Percentiles rank a stretch among this genome's conserved stretches.
Evolutionary conservation across 2,888 invertebrate species (phyloP).

Genomic region (Drosophila kambysellisi): DNA sequence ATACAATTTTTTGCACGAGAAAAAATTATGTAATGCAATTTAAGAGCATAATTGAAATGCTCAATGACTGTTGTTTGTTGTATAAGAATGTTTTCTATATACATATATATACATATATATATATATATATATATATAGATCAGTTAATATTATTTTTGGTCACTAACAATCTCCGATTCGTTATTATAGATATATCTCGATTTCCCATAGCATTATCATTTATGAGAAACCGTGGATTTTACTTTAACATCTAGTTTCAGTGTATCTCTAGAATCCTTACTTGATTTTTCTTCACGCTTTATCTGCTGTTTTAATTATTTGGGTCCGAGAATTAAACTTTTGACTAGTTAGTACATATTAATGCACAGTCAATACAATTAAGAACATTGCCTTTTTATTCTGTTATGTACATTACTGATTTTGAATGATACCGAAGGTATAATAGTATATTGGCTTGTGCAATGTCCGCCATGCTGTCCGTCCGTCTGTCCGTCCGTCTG

Average conservation of each 20-base stretch:
- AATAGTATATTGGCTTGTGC: no score
- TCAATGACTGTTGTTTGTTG: neutral
- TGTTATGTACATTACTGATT: neutral
- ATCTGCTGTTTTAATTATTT: neutral
- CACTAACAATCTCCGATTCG: neutral
- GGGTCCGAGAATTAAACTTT: neutral
- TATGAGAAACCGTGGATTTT: neutral
- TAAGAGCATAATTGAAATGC: neutral
- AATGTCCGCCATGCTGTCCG: no score
- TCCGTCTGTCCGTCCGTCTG: no score
- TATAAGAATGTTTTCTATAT: neutral
- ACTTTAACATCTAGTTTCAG: neutral
- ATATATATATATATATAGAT: no score
- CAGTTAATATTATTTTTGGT: neutral
- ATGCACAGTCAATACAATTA: neutral
- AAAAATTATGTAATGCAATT: neutral
- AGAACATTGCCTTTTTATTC: neutral
- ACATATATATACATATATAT: no score
- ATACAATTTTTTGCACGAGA: neutral
- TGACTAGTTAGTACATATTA: neutral
- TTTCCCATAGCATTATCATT: neutral
- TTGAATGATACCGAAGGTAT: neutral
- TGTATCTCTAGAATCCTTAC: neutral
- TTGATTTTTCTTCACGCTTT: neutral
- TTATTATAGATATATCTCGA: neutral